Evolutionary conservation across 2,888 invertebrate species (phyloP).

Genomic region (Erebia palarica): DNA sequence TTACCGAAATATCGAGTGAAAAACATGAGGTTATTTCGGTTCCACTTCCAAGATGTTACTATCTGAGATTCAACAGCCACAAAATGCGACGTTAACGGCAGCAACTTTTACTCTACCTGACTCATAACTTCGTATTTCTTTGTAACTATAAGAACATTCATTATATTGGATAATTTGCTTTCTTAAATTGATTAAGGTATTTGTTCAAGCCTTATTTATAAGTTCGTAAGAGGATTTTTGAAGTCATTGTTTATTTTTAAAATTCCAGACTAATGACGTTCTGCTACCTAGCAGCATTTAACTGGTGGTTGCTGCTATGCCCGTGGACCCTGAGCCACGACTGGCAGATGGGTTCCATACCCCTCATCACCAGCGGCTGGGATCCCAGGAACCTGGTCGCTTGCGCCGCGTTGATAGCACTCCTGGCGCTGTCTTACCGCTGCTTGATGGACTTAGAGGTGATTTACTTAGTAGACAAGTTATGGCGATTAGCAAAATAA

Average conservation of each 20-base stretch:
- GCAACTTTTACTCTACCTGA: no score
- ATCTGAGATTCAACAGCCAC: no score
- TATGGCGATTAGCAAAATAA: not conserved
- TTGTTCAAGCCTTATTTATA: not conserved
- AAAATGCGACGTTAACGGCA: no score
- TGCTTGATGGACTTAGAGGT: constrained; percentile 87
- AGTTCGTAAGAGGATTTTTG: not conserved
- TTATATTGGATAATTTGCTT: no score
- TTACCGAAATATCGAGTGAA: no score
- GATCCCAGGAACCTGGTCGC: constrained; percentile 90
- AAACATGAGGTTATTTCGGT: no score
- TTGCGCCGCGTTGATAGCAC: constrained; percentile 84
- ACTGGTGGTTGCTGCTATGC: constrained; percentile 91
- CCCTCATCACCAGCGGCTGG: constrained; percentile 85
- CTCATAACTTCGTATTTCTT: no score
- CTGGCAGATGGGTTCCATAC: constrained; percentile 95
- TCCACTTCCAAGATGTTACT: no score
- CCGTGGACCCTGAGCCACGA: constrained; percentile 91
- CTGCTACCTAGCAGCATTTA: constrained; percentile 91
- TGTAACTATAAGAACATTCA: no score
- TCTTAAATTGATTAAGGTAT: no score
- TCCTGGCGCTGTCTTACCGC: constrained; percentile 83
- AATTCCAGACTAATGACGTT: constrained; percentile 88
- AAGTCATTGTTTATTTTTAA: not conserved
- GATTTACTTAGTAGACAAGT: no score